Evolutionary conservation across 2,888 invertebrate genomes (phyloP), one percentile per base, ranked within the genome.

Genomic region (Microctonus aethiopoides): DNA sequence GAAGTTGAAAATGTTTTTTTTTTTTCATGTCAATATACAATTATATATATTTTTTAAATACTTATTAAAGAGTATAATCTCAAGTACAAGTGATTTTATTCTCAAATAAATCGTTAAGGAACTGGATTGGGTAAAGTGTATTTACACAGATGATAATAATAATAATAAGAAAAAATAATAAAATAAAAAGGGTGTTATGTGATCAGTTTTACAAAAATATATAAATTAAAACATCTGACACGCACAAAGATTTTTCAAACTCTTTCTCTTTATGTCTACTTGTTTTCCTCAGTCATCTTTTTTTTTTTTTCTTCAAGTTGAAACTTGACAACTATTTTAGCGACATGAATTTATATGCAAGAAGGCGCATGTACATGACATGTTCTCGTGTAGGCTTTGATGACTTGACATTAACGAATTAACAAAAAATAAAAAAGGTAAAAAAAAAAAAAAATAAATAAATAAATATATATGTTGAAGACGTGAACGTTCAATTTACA

Each of bases 401-500:
- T 54, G 54, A 54, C 54, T 54, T 54, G 54, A 24, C 62, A 39
- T 39, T 60, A 20, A 16, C 22, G 32, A 32, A 20, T 20, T 32
- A 32, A 41, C n/a, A 46, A 51, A 13, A 22, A 46, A 51, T 16
- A 63, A 16, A 51, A 22, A 51, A 22, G 22, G 1, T 1, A 61
- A 29, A 26, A 7, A 10, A 41, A 2, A 10, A 10, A 22, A 20
- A 22, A 10, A 13, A 56, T 36, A n/a, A 24, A 20, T 22, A n/a
- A n/a, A 51, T 59, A 16, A 36, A 6, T 13, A n/a, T 22, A 10
- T 29, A 67, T 51, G 7, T 20, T 41, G 26, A n/a, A 46, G 46
- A 46, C 56, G 62, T 52, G 22, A 36, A 61, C 61, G 22, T 56
- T 56, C 22, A 68, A 68, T 62, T 62, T 65, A 65, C 36, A 32